These are phyloP conservation scores for Uria lomvia DNA, from an alignment of 2,113 vertebrate species.

Conservation along the genomic window DNA sequence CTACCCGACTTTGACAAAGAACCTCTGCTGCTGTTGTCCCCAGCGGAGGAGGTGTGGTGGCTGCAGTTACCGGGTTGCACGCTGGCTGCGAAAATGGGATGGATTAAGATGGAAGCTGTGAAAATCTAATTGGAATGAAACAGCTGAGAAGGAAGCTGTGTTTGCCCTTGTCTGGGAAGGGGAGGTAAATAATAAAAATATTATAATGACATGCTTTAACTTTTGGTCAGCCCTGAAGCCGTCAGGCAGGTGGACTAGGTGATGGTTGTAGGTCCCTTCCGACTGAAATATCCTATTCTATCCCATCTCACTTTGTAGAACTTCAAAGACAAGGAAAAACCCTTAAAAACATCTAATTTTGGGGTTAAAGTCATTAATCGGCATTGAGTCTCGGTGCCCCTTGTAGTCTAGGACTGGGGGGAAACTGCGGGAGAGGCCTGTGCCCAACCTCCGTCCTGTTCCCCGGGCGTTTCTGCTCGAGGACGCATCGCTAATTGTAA, in stretches of 20 bases:
- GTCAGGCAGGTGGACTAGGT: neutral
- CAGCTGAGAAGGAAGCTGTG: neutral
- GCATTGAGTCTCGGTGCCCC: accelerated
- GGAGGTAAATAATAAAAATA: neutral
- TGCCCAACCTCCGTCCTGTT: too few species aligned
- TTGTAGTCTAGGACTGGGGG: neutral
- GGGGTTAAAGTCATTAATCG: accelerated
- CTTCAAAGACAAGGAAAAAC: neutral
- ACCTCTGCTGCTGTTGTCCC: neutral
- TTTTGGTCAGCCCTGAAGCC: neutral
- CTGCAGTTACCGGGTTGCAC: neutral
- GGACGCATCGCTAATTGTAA: neutral
- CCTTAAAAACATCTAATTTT: accelerated
- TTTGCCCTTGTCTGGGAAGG: neutral
- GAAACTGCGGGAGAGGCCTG: neutral
- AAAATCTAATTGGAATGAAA: neutral
- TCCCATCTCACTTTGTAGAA: neutral
- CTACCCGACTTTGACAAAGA: accelerated
- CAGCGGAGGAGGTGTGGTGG: accelerated
- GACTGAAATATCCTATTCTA: too few species aligned
- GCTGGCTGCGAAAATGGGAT: neutral
- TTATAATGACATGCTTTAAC: neutral
- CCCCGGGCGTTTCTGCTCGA: too few species aligned
- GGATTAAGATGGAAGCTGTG: neutral
- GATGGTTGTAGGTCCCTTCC: accelerated